Base-by-base conservation (phyloP, 2,797 vertebrate species). In the Tarsius wallacei region DNA sequence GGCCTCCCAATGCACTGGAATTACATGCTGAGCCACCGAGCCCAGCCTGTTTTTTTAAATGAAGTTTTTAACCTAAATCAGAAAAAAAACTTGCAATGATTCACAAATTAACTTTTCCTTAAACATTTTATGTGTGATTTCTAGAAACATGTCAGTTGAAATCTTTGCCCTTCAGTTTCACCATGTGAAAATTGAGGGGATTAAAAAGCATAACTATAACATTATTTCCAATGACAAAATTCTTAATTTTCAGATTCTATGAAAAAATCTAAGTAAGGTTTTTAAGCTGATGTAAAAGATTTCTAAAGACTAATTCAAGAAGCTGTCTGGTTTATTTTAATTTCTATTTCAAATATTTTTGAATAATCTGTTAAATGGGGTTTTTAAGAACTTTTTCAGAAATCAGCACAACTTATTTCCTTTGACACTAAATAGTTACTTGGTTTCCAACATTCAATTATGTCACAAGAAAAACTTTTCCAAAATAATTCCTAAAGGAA, bases 391-490 rank as follows among this genome's bases (percentile, higher is more conserved):
- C 66, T 91, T 94, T 94, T 96, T 73, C 51, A 94, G 64, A 96
- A 96, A 86, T 85, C 73, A 95, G 42, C 21, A 90, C 22, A 91
- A 51, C 87, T 64, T 96, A 42, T 86, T 95, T 61, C 53, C 89
- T 87, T 94, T 93, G 8, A 49, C 64, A 7, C 90, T 94, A 93
- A 87, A 71, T 70, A 28, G 91, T 82, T 76, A 87, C 33, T 93
- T 93, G 36, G 36, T 95, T 96, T 94, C 68, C 63, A 89, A 87
- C 28, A 97, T 88, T 91, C 95, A 83, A 85, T 93, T 94, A 91
- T 81, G 64, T 81, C 64, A 91, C 59, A 87, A 94, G 87, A 92
- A 95, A 88, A 90, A 26, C 49, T 86, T 95, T 81, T 96, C 63
- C 7, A 42, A 42, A 42, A 42, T 42, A 42, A 42, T 42, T 89